Evolutionary conservation across 2,797 vertebrate species (phyloP).

Genomic region (Luscinia luscinia): DNA sequence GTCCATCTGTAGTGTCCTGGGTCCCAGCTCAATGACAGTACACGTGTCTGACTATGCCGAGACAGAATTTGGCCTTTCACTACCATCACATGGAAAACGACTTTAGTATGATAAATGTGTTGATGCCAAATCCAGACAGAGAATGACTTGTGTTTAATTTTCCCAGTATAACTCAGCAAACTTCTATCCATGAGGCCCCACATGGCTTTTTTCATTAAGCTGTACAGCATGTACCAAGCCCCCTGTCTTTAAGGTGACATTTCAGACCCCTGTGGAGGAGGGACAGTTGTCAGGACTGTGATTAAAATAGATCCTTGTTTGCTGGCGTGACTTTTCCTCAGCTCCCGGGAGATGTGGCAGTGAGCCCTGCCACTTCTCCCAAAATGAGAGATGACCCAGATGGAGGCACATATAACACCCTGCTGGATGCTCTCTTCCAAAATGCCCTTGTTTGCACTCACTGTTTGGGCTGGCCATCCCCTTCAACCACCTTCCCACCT

Average conservation of each 20-base stretch:
- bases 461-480: rapidly evolving
- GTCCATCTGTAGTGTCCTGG: not conserved
- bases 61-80: not conserved
- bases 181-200: not conserved
- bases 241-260: slow-evolving; percentile 44
- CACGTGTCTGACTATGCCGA: not conserved
- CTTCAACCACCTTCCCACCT: not conserved
- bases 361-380: not conserved
- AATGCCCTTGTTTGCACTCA: not conserved
- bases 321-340: not conserved
- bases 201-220: slow-evolving; percentile 23
- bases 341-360: not conserved
- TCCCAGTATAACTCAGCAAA: not conserved
- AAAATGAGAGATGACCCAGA: not conserved
- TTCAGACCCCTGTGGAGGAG: not conserved
- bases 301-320: slow-evolving; percentile 53
- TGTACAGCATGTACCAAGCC: slow-evolving; percentile 49
- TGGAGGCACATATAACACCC: not conserved
- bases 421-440: not conserved
- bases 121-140: not conserved
- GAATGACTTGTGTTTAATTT: not conserved
- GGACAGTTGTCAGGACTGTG: slow-evolving; percentile 26
- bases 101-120: not conserved
- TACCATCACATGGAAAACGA: not conserved
- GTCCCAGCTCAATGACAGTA: not conserved